These are phyloP conservation scores for Merodon equestris DNA, from an alignment of 2,888 invertebrate species.

Conservation along the genomic window DNA sequence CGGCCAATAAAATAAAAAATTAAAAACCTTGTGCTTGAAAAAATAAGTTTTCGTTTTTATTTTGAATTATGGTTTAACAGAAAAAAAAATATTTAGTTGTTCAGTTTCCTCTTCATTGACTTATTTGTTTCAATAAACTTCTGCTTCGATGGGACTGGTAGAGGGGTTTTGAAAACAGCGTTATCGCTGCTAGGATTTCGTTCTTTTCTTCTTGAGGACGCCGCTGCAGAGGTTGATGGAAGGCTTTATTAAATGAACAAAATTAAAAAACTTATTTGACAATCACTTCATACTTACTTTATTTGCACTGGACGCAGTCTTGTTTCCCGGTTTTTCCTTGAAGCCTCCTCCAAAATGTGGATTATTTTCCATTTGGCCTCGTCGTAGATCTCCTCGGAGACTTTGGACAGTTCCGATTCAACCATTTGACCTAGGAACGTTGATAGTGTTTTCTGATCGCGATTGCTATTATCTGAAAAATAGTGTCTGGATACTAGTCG, in stretches of 20 bases:
- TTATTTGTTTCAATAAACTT: too few relatives aligned
- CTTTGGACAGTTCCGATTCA: constrained; percentile 30
- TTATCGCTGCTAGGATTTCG: too few relatives aligned
- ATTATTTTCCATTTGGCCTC: constrained; percentile 56
- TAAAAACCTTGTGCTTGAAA: too few relatives aligned
- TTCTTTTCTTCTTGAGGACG: neutral
- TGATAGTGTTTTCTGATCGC: constrained; percentile 8
- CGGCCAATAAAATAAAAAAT: too few relatives aligned
- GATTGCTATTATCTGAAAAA: neutral
- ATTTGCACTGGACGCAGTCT: constrained; percentile 2
- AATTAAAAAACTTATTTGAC: too few relatives aligned
- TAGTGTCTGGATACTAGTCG: neutral
- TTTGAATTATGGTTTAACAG: too few relatives aligned
- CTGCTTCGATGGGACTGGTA: too few relatives aligned
- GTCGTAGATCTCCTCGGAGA: constrained; percentile 30
- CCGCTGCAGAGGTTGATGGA: neutral
- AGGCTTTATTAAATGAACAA: too few relatives aligned
- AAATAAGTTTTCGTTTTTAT: too few relatives aligned
- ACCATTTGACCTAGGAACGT: constrained; percentile 40
- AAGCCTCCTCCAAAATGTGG: constrained; percentile 42
- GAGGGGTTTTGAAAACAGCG: too few relatives aligned
- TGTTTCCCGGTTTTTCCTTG: constrained; percentile 1
- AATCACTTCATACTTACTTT: neutral
- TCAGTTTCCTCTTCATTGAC: too few relatives aligned
- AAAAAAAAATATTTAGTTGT: too few relatives aligned